Conservation (phyloP, 2,888 invertebrate species). For the Ennomos fuscantarius region DNA sequence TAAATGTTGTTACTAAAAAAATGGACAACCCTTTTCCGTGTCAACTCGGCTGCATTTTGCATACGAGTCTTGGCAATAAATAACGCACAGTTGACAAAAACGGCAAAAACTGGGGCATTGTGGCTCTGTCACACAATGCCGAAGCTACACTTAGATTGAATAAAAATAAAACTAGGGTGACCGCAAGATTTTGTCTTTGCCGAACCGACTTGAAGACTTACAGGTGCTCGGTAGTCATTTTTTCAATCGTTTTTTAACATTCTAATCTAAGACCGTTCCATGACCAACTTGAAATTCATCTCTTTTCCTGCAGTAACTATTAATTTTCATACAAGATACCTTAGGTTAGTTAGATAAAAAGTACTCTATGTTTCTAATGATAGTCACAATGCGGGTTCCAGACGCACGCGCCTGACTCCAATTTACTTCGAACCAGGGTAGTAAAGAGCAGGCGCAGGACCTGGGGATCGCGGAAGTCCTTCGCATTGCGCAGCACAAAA, state of each 20-base stretch:
- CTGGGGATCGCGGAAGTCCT: too few species aligned
- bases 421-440: too few species aligned
- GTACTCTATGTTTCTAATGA: too few species aligned
- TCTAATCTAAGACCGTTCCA: too few species aligned
- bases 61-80: constrained; percentile 68
- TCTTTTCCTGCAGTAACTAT: too few species aligned
- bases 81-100: constrained; percentile 63
- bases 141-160: constrained; percentile 35
- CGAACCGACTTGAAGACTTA: constrained; percentile 14
- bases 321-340: too few species aligned
- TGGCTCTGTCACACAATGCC: constrained; percentile 49
- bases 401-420: too few species aligned
- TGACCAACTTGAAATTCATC: too few species aligned
- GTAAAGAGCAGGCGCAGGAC: too few species aligned
- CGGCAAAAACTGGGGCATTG: constrained; percentile 58
- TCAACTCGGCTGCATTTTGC: constrained; percentile 71
- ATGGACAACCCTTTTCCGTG: constrained; percentile 58
- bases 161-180: constrained; percentile 20
- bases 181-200: constrained; percentile 10
- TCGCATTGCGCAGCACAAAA: too few species aligned
- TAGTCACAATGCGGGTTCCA: too few species aligned
- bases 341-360: too few species aligned
- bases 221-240: not conserved
- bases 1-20: constrained; percentile 4
- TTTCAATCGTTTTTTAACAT: not conserved